phyloP scores from a whole-genome alignment of 2,888 invertebrate species.

The Cybosia mesomella region DNA sequence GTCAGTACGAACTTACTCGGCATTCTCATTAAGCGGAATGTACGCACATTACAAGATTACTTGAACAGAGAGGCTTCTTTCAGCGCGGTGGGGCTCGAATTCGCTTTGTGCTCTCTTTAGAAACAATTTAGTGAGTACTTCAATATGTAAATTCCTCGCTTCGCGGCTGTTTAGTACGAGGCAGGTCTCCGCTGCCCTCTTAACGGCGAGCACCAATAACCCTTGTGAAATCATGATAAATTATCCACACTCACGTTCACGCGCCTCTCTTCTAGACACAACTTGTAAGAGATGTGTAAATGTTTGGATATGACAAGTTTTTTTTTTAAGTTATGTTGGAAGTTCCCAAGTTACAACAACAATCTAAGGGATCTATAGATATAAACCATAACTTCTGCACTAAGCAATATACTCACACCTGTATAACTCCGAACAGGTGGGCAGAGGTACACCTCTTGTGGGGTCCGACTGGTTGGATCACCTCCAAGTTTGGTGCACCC shows the following conservation, averaged over 20 bases:
- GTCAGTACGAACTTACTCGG: constrained; percentile 20
- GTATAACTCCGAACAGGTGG: not conserved
- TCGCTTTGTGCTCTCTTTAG: constrained; percentile 52
- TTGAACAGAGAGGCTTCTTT: constrained; percentile 35
- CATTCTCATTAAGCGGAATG: constrained; percentile 38
- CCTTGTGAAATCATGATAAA: constrained; percentile 85
- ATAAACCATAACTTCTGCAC: not conserved
- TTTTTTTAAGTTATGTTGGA: not conserved
- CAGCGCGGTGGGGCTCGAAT: constrained; percentile 28
- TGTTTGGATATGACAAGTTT: constrained; percentile 59
- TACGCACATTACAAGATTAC: constrained; percentile 36
- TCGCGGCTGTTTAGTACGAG: constrained; percentile 60
- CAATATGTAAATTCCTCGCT: constrained; percentile 77
- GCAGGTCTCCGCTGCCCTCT: constrained; percentile 71
- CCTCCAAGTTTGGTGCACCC: no score
- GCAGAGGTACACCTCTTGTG: not conserved
- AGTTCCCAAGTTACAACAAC: not conserved
- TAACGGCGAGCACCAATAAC: constrained; percentile 77
- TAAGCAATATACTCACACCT: not conserved
- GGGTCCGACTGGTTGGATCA: no score
- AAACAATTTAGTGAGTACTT: constrained; percentile 74
- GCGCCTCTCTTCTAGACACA: constrained; percentile 66
- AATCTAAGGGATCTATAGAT: not conserved
- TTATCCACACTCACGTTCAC: constrained; percentile 83
- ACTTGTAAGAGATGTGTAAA: constrained; percentile 49